phyloP scores from a whole-genome alignment of 2,113 vertebrate genomes.

The Macquaria ambigua region DNA sequence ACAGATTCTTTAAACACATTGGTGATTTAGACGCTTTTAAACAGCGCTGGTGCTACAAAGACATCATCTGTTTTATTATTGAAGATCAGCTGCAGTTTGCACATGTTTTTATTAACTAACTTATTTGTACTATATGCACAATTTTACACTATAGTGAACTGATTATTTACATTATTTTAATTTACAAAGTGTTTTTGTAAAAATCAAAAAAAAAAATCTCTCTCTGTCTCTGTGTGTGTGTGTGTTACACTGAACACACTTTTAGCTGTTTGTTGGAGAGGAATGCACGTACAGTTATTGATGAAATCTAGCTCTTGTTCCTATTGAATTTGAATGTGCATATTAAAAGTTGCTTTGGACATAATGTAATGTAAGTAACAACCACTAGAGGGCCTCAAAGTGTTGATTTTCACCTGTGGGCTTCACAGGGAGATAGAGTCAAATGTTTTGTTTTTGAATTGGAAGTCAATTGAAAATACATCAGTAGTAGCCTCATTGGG shows the following conservation, averaged over 20 bases:
- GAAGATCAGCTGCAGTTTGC: too few species aligned
- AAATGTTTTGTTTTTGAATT: slow-evolving; percentile 24
- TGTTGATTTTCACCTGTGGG: slow-evolving; percentile 25
- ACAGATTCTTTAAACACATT: too few species aligned
- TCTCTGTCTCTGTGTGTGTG: too few species aligned
- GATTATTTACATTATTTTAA: too few species aligned
- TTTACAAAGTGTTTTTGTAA: too few species aligned
- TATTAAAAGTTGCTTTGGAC: not conserved
- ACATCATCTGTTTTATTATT: too few species aligned
- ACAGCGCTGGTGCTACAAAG: too few species aligned
- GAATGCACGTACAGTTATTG: not conserved
- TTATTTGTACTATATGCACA: too few species aligned
- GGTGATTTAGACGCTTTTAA: too few species aligned
- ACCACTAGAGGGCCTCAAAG: slow-evolving; percentile 73
- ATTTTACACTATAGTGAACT: too few species aligned
- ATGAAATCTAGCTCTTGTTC: not conserved
- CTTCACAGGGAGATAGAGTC: not conserved
- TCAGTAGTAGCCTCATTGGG: slow-evolving; percentile 25
- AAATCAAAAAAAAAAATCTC: too few species aligned
- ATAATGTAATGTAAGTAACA: not conserved
- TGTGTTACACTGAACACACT: not conserved
- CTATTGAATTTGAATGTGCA: not conserved
- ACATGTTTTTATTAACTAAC: too few species aligned
- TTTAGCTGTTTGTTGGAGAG: not conserved
- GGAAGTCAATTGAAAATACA: slow-evolving; percentile 26